A percentile compares a stretch with the other conserved stretches of the same genome.
Evolutionary conservation across 1,140 invertebrate species (phyloP).

Genomic region (Drosophila nasuta): DNA sequence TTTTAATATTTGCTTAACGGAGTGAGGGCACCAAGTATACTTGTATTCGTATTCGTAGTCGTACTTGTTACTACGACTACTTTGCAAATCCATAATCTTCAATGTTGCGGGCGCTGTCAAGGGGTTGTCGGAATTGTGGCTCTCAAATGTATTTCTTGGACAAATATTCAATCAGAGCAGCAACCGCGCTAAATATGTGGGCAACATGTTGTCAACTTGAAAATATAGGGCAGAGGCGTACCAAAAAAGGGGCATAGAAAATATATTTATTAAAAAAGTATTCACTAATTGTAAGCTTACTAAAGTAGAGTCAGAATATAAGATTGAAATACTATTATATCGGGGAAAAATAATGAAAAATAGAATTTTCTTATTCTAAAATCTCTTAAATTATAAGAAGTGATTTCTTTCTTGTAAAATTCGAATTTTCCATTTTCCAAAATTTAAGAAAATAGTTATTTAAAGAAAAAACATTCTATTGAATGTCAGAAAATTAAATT

Average conservation of each 20-base stretch:
- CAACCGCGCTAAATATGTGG: constrained; percentile 47
- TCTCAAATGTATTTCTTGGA: constrained; percentile 41
- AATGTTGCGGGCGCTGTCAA: constrained; percentile 10
- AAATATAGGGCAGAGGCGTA: constrained; percentile 28
- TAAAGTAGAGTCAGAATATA: too few species aligned
- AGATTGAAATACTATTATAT: too few species aligned
- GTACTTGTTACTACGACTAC: constrained; percentile 3
- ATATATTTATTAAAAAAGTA: too few species aligned
- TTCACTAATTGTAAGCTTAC: too few species aligned
- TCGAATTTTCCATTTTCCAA: too few species aligned
- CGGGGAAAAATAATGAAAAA: too few species aligned
- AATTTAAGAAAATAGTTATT: too few species aligned
- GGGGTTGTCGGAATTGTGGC: background rate
- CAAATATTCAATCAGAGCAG: constrained; percentile 57
- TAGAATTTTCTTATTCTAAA: too few species aligned
- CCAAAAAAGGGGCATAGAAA: background rate
- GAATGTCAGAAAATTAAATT: too few species aligned
- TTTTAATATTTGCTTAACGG: constrained; percentile 67
- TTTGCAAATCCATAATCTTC: constrained; percentile 24
- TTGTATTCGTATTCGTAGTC: background rate
- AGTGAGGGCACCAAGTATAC: constrained; percentile 10
- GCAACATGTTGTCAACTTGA: constrained; percentile 52
- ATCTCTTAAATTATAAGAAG: too few species aligned
- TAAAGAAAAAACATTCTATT: too few species aligned
- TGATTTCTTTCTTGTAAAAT: too few species aligned